phyloP scores from a whole-genome alignment of 2,113 vertebrate genomes.

The Indicator indicator region DNA sequence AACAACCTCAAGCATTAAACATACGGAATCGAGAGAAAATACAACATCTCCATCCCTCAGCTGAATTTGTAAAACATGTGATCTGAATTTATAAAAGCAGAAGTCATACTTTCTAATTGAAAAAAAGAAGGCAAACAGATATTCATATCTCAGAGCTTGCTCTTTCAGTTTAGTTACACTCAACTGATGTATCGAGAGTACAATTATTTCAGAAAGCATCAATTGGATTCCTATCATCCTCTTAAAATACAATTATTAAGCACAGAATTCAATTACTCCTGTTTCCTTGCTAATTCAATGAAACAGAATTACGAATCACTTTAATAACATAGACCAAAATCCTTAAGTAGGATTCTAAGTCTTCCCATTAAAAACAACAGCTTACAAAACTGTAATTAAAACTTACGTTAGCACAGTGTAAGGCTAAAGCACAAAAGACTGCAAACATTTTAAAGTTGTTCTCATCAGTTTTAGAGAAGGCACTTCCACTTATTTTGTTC shows the following conservation, averaged over 20 bases:
- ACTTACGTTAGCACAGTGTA: conserved; percentile 99
- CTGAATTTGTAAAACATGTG: not conserved
- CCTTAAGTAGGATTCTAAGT: not conserved
- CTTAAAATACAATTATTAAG: not conserved
- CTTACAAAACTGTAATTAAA: not conserved
- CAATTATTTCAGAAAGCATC: not conserved
- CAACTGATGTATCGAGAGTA: not conserved
- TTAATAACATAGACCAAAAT: not conserved
- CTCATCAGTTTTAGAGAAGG: conserved; percentile 99
- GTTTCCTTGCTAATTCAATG: not conserved
- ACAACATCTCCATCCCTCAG: not conserved
- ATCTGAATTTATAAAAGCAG: not conserved
- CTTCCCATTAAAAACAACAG: not conserved
- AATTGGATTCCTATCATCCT: not conserved
- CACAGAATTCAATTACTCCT: not conserved
- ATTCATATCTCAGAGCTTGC: not conserved
- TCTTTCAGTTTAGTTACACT: not conserved
- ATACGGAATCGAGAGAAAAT: not conserved
- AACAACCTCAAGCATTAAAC: not conserved
- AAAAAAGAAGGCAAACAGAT: not conserved
- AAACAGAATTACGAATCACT: not conserved
- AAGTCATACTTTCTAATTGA: not conserved
- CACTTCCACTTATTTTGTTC: conserved; percentile 97
- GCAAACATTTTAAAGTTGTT: conserved; percentile 99
- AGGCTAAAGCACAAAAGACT: conserved; percentile 98